Evolutionary conservation across 2,113 vertebrate species (phyloP).

Genomic region (Ageneiosus marmoratus): DNA sequence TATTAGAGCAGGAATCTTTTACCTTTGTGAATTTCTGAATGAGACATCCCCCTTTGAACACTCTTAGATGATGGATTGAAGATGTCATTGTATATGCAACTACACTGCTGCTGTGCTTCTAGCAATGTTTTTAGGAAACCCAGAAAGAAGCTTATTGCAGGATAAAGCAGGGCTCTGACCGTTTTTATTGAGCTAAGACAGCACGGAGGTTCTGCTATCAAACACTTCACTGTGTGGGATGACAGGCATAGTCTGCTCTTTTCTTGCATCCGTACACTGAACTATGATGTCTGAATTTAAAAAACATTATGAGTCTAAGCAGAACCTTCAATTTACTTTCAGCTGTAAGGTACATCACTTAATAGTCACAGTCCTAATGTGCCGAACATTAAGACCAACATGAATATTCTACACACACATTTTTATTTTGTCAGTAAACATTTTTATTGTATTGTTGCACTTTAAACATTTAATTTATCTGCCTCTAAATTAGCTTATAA

Average conservation of each 20-base stretch:
- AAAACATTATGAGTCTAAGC: background rate
- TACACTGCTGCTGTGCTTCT: conserved; percentile 3
- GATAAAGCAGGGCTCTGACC: background rate
- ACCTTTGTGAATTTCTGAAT: conserved; percentile 36
- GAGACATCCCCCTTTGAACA: conserved; percentile 23
- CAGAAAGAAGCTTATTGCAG: conserved; percentile 7
- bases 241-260: conserved; percentile 14
- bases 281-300: conserved; percentile 17
- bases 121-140: conserved; percentile 19
- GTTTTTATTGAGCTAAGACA: conserved; percentile 19
- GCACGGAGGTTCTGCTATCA: conserved; percentile 3
- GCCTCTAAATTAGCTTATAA: background rate
- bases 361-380: conserved; percentile 3
- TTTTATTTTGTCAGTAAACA: conserved; percentile 11
- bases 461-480: background rate
- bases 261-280: conserved; percentile 3
- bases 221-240: conserved; percentile 9
- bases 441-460: background rate
- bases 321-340: conserved; percentile 5
- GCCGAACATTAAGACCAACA: background rate
- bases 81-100: conserved; percentile 22
- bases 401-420: background rate
- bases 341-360: background rate
- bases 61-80: conserved; percentile 30
- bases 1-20: conserved; percentile 17